Base-by-base conservation (phyloP, 2,888 invertebrate genomes). In the Nasonovia ribisnigri region DNA sequence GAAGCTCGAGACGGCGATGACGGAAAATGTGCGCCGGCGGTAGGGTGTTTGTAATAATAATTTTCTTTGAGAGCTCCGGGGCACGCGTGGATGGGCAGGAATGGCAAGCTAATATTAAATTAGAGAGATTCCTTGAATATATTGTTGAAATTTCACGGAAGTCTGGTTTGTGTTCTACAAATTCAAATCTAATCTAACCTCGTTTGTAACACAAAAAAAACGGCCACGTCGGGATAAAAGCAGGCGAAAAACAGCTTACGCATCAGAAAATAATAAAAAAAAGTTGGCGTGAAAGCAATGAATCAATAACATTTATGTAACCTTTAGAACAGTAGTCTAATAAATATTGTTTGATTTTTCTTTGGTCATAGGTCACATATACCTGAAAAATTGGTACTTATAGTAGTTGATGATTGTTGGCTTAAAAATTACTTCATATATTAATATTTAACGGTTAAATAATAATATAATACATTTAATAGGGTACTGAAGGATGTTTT, bases 51-150 rank as follows among this genome's bases (percentile, higher is more conserved):
- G 84, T 93, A 93, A 93, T 93, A 93, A 93, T 90, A 93, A 93
- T 93, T 93, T 93, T 93, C 93, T 93, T 89, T 93, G 93, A 93
- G 48, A 89, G 92, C 92, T 92, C 26, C 77, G 88, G 51, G 92
- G 77, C 42, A 92, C 88, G 92, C 92, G 77, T 93, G 89, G 57
- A 93, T 93, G 57, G 84, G 89, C 93, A 89, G 84, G 89, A 90
- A 93, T 90, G 88, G 89, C 84, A 57, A 89, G 57, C 89, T 77
- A 84, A 93, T 93, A 93, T 93, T 90, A 93, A 93, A 93, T 93
- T 93, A 93, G 93, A 93, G 84, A 93, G 57, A 90, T 93, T 93
- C 77, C 88, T n/a, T n/a, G 92, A 92, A 92, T 92, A 92, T 92
- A 88, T 92, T 92, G 92, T 88, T 88, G 88, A 92, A 88, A 92